phyloP scores from a whole-genome alignment of 2,797 vertebrate species.

The Falco novaeseelandiae region DNA sequence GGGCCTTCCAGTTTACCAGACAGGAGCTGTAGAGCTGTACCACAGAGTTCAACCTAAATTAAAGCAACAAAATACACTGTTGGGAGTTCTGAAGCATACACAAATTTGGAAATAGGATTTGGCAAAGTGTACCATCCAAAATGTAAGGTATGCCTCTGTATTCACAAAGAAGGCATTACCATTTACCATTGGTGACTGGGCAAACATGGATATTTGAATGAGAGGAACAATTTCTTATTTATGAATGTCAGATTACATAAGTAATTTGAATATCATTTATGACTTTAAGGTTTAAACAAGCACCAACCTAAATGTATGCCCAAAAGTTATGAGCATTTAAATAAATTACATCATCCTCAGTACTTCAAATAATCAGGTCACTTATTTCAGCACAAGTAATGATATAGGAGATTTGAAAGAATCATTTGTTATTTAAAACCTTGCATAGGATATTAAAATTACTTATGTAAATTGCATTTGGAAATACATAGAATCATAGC shows the following conservation, averaged over 20 bases:
- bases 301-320: neutral
- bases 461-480: neutral
- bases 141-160: neutral
- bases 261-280: neutral
- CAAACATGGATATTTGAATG: neutral
- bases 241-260: neutral
- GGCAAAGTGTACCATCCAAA: neutral
- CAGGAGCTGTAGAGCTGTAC: neutral
- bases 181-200: neutral
- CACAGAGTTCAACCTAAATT: accelerated
- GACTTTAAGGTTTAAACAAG: neutral
- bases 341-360: neutral
- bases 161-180: neutral
- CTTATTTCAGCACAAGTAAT: neutral
- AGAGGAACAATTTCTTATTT: neutral
- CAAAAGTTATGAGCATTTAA: neutral
- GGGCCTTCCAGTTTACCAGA: neutral
- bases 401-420: neutral
- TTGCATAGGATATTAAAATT: neutral
- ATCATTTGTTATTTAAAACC: neutral
- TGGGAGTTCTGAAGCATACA: neutral
- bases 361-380: neutral
- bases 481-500: neutral
- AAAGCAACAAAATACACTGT: neutral
- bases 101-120: neutral